Base-by-base conservation (phyloP, 2,797 vertebrate genomes). In the Sardinella longiceps region DNA sequence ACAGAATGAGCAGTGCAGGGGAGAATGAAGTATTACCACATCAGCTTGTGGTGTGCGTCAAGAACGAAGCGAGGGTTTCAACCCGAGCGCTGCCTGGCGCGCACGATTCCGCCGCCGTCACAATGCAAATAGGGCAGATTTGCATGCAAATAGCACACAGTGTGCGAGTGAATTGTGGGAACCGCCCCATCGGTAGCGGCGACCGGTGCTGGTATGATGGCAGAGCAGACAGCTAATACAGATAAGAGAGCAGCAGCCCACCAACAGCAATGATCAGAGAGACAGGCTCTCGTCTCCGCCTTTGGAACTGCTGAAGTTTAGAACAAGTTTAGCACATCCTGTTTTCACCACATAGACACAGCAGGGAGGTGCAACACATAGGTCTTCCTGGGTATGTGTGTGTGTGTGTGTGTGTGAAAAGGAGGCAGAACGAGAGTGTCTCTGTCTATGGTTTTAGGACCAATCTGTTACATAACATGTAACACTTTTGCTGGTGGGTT, bases 81-180 rank as follows among this genome's bases (percentile, higher is more conserved):
- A 91, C 88, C 85, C 23, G 89, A 86, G 88, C 83, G 86, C 88
- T 84, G 88, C 83, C 53, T 88, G 63, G 89, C 91, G 92, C 92
- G 89, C 90, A 92, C n/a, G 92, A 94, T 95, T 92, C 91, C 92
- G 91, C 91, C 92, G 85, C 77, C 14, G 88, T 89, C 28, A 86
- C 90, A 87, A 86, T 90, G 92, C 91, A 90, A 92, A 91, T 87
- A 90, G 92, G 90, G 90, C 87, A 87, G 91, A 89, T 94, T 92
- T 93, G 92, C 92, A 93, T 95, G 92, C 90, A 93, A 93, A 94
- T 93, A 90, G 90, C 85, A 89, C 33, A 30, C 87, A 83, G 20
- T 46, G 91, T 87, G 84, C 88, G 88, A 92, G 93, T 91, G 92
- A 93, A 92, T 92, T 88, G 90, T 86, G 86, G 87, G 85, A 84